These are phyloP conservation scores for Melopsittacus undulatus DNA, from an alignment of 2,797 vertebrate species.

Conservation along the genomic window DNA sequence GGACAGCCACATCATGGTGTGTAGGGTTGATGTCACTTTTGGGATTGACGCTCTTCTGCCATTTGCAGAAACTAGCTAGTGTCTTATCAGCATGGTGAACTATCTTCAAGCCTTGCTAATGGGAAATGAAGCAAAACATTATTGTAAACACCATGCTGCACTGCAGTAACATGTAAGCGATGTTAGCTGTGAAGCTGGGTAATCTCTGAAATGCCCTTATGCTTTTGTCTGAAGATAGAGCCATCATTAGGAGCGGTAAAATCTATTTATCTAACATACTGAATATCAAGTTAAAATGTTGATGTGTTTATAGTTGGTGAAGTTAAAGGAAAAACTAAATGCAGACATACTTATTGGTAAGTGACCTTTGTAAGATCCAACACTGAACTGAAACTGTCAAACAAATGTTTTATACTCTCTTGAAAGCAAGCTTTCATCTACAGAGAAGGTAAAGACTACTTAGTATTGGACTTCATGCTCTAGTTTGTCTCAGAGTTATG, in stretches of 20 bases:
- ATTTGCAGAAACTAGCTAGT: conserved; percentile 93
- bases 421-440: background rate
- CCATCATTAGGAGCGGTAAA: background rate
- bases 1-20: conserved; percentile 92
- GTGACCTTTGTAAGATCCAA: background rate
- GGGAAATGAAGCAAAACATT: conserved; percentile 18
- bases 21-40: conserved; percentile 92
- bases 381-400: background rate
- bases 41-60: conserved; percentile 96
- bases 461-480: background rate
- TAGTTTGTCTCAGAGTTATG: background rate
- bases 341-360: background rate
- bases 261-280: background rate
- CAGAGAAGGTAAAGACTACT: background rate
- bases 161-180: background rate
- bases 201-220: background rate
- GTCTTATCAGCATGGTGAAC: conserved; percentile 94
- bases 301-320: background rate
- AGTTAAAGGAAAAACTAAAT: background rate
- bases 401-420: background rate
- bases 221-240: background rate
- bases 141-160: background rate
- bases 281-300: background rate
- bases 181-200: background rate
- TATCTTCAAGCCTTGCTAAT: conserved; percentile 94